Base-by-base conservation (phyloP, 1,140 invertebrate species). In the Ooceraea biroi region DNA sequence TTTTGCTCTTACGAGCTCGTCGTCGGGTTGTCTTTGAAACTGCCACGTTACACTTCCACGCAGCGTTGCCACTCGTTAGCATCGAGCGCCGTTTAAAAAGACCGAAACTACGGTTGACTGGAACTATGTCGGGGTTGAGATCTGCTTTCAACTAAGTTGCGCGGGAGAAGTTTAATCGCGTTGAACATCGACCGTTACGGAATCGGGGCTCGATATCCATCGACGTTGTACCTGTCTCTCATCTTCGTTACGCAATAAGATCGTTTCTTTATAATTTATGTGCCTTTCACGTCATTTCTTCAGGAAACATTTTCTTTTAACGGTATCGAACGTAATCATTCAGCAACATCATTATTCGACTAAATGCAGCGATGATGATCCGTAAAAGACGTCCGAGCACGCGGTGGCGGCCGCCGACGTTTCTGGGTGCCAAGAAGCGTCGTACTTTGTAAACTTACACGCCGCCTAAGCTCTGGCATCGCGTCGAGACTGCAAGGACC, bases 401-500 rank as follows among this genome's bases (percentile, higher is more conserved):
- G 27, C 69, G 63, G 25, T 44, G 36, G 44, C 82, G 11, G 19
- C 27, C 48, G 52, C n/a, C 19, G 72, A 41, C 48, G 73, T 0
- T 36, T 63, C 36, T 50, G 46, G 63, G n/a, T 46, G 46, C 22
- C 44, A 30, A 74, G 52, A 48, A 61, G 63, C 57, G 69, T 83
- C 65, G 85, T 83, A 86, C 71, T 86, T 86, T 86, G 85, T 87
- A 83, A 87, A 87, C 78, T 87, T 86, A 82, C 85, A 65, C 85
- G 85, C 41, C 68, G 78, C 71, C 85, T 83, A 76, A 87, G 85
- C 85, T 77, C 65, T 68, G 72, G 63, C 80, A 71, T 87, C 72
- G 82, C 82, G 74, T 82, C 60, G 84, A 84, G 30, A 55, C 74
- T 82, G 69, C 69, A 74, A 83, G 50, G 83, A 50, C 78, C 73